Base-by-base conservation (phyloP, 2,113 vertebrate genomes). In the Saguinus midas region DNA sequence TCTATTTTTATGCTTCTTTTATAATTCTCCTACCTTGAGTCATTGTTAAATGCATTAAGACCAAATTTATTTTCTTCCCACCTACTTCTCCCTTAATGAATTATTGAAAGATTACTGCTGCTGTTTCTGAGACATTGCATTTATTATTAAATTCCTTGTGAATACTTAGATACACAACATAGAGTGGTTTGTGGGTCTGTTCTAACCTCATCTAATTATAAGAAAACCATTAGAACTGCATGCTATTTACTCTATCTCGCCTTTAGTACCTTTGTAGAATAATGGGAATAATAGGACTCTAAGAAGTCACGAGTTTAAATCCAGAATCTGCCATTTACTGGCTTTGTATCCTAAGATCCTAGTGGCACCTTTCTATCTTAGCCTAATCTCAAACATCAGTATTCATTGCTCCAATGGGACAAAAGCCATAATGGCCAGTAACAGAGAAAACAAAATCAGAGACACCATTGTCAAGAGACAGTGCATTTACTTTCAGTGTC, bases 81-180 rank as follows among this genome's bases (percentile, higher is more conserved):
- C 45, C 18, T 94, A 68, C 61, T 84, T 96, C 94, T 94, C 72
- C 27, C 72, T 95, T 84, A 90, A 2, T 93, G 57, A 98, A 96
- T 96, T 98, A 93, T 92, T 96, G 87, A 93, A 97, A 96, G 72
- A 52, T 87, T 40, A 90, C 88, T 96, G 50, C 87, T 96, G 29
- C 80, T 91, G n/a, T 93, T 94, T 96, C 83, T 5, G 50, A 97
- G 89, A 81, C 10, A 61, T 18, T n/a, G 1, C 50, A 85, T 96
- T 90, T 94, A 91, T 82, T 87, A 92, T 91, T 87, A 87, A 95
- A 90, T 84, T 92, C 50, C 86, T 73, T 66, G 57, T 64, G 76
- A 87, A 73, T 83, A 57, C 8, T 75, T 87, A 95, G 57, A 66
- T 45, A 10, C 20, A 14, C 21, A 90, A 64, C 23, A 50, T 55